Base-by-base conservation (phyloP, 2,797 vertebrate genomes). In the Coccyzus lansbergi region DNA sequence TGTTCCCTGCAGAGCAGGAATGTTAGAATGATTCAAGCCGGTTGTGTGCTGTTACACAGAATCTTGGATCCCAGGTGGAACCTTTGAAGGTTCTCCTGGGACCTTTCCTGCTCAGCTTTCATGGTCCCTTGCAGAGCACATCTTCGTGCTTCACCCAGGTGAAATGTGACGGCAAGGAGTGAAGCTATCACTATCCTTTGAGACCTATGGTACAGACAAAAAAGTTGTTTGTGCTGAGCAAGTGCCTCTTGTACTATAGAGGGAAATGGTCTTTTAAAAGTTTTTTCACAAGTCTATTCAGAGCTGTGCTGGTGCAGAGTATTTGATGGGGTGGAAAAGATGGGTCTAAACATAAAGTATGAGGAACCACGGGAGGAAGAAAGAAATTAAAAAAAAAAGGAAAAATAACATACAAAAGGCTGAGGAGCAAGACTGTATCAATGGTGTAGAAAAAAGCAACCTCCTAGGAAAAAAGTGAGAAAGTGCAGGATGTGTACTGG, bases 31-130 rank as follows among this genome's bases (percentile, higher is more conserved):
- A 22, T 22, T 33, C 22, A 16, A 29, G 19, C 65, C 19, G n/a
- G 34, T 21, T 38, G 36, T 16, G 42, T 9, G 1, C 42, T 33
- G 1, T 34, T 29, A 24, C 4, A 0, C 15, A 42, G 34, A 42
- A 19, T 29, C 49, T 44, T 28, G 72, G 31, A 26, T 44, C 51
- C 65, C 44, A 12, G n/a, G 26, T 56, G 26, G 18, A 51, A 26
- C 62, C 34, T 64, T 33, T 29, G 12, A 34, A 22, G 33, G 24
- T 34, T 36, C 42, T 62, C 11, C 75, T 42, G 48, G 36, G 48
- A 48, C n/a, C 48, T 42, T 29, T 55, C 67, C 48, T 70, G 76
- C 56, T n/a, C 31, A 6, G 4, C 55, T n/a, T 28, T 3, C 46
- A 10, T 36, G 31, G 26, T 15, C 19, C 28, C 60, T 48, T 51